Evolutionary conservation across 2,888 invertebrate species (phyloP), one percentile per base, ranked within the genome.

Genomic region (Ectobius pallidus): DNA sequence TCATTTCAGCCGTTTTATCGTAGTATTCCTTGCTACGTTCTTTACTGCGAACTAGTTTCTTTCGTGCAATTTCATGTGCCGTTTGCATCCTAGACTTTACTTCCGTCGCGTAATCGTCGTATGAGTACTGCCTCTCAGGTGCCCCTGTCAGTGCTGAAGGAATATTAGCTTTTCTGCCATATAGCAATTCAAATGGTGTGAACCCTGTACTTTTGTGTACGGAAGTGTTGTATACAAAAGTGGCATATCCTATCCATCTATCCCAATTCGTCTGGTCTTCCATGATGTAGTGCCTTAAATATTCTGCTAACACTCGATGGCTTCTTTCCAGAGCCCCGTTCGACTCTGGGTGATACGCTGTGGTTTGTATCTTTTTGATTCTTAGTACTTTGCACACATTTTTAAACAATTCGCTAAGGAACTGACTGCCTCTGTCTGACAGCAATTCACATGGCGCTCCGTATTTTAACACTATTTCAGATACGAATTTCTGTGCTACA

Each of bases 361-460:
- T 30, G 3, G 61, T 70, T 16, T 58, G 39, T n/a, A 61, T 20
- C 16, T 61, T 61, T 32, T 44, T 70, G 9, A 70, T 30, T 3
- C 25, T 22, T n/a, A 70, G n/a, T 7, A 62, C 11, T 44, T 30
- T 39, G 16, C 61, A 72, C 44, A 77, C 27, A 20, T 78, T 77
- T 69, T 77, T 71, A 65, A 78, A 78, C 2, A 80, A 16, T 2
- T 73, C 69, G 9, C 77, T 78, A 52, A 79, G 77, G 39, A 79
- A 80, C 69, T 79, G 78, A 27, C 77, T 46, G 16, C 78, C 80
- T 75, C 80, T 77, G 65, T 80, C 79, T 1, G 78, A 75, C 69
- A 78, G 76, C 1, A 78, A 62, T 16, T 76, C 75, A n/a, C 71
- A 16, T 3, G 78, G 76, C 0, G 75, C 58, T 14, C 78, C 78